phyloP scores from a whole-genome alignment of 92 coral and sea anemone species.

The Paramuricea clavata region DNA sequence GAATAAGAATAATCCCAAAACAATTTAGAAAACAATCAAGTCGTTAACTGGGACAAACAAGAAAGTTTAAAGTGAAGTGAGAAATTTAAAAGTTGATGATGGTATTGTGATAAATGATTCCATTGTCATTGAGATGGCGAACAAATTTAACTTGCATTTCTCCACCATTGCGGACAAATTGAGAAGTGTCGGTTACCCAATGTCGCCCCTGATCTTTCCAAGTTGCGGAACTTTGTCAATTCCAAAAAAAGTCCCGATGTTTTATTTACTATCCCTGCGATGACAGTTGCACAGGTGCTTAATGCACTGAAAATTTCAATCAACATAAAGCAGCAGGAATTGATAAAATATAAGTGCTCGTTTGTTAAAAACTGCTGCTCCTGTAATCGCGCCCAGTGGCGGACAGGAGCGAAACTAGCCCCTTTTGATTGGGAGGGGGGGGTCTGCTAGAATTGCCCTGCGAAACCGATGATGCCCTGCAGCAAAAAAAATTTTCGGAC shows the following conservation, averaged over 20 bases:
- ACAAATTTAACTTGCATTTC: conserved; percentile 66
- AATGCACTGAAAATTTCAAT: conserved; percentile 44
- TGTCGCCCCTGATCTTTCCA: conserved; percentile 47
- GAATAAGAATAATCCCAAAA: conserved; percentile 50
- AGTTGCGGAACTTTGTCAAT: conserved; percentile 54
- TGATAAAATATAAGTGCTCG: conserved; percentile 74
- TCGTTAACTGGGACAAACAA: not conserved
- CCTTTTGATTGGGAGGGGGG: too few species aligned
- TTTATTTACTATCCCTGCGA: conserved; percentile 52
- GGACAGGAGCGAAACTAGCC: too few species aligned
- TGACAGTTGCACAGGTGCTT: conserved; percentile 43
- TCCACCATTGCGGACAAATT: conserved; percentile 64
- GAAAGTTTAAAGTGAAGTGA: not conserved
- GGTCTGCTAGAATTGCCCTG: too few species aligned
- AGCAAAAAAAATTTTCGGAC: too few species aligned
- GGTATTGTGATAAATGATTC: conserved; percentile 3
- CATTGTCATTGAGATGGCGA: conserved; percentile 23
- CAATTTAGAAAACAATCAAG: conserved; percentile 14
- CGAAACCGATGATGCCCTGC: too few species aligned
- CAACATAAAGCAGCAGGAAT: conserved; percentile 66
- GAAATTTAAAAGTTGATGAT: not conserved
- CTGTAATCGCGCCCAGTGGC: too few species aligned
- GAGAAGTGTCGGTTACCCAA: conserved; percentile 57
- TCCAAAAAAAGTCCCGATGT: conserved; percentile 60
- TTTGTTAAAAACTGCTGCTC: conserved; percentile 61